Base-by-base conservation (phyloP, 37 sponge, comb jelly and placozoan genomes). In the Haliclona indistincta region DNA sequence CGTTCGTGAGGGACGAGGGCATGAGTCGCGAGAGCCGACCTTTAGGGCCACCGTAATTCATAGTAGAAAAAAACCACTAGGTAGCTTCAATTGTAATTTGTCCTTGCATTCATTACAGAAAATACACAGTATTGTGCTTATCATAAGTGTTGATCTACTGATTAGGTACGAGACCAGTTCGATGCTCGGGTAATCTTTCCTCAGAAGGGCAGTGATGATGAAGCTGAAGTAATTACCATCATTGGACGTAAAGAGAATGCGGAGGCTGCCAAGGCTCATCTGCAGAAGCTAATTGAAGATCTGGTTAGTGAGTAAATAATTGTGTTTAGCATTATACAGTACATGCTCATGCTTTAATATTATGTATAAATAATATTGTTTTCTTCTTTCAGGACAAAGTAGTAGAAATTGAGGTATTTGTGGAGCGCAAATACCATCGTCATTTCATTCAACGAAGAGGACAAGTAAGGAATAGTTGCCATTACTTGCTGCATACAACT, bases 111-210 rank as follows among this genome's bases (percentile, higher is more conserved):
- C n/a, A n/a, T n/a, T n/a, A n/a, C n/a, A n/a, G n/a, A n/a, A n/a
- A n/a, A n/a, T n/a, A n/a, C n/a, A n/a, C n/a, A n/a, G n/a, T n/a
- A n/a, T n/a, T n/a, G n/a, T n/a, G n/a, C n/a, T n/a, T 68, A 20
- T 68, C 42, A n/a, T n/a, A n/a, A n/a, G n/a, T n/a, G n/a, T n/a
- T n/a, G n/a, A n/a, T n/a, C 28, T 20, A 15, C 4, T 68, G 10
- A 32, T 23, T 47, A 91, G 89, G 84, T 96, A 4, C 73, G 92
- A 22, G 88, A 93, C 32, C 56, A 93, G 72, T 89, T 87, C 77
- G 90, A 88, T 29, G 93, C 90, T 0, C 74, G 90, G 23, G 86
- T 93, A 15, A 75, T 93, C 25, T 96, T 96, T 70, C 97, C 97
- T 38, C 76, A 78, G 47, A 74, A 82, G 54, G 38, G 56, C 2